Conservation (phyloP, 1,140 invertebrate species). For the Drosophila varians region DNA sequence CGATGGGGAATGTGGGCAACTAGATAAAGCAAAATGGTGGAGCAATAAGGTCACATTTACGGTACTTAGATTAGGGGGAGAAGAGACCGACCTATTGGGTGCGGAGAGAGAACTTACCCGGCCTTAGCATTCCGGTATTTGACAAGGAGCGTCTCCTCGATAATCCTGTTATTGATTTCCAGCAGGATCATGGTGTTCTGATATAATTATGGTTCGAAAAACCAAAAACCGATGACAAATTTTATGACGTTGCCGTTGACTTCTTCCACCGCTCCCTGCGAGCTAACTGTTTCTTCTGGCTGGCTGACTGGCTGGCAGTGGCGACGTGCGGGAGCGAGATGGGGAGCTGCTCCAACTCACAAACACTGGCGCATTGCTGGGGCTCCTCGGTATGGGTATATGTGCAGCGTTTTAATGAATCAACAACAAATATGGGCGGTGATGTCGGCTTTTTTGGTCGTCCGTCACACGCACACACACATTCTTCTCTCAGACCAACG, state of each 20-base stretch:
- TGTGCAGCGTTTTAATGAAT: constrained; percentile 71
- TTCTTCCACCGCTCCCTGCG: constrained; percentile 61
- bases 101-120: constrained; percentile 90
- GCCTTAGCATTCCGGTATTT: constrained; percentile 98
- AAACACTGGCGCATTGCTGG: constrained; percentile 36
- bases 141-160: constrained; percentile 96
- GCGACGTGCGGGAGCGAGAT: constrained; percentile 55
- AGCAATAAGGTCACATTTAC: constrained; percentile 39
- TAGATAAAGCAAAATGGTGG: constrained; percentile 61
- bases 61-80: constrained; percentile 22
- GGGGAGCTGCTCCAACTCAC: constrained; percentile 68
- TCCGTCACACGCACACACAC: constrained; percentile 41
- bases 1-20: constrained; percentile 24
- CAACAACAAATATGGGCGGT: constrained; percentile 80
- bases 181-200: constrained; percentile 94
- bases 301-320: constrained; percentile 24
- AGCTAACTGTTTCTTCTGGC: constrained; percentile 66
- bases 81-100: neutral
- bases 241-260: constrained; percentile 67
- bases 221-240: constrained; percentile 61
- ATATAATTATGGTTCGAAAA: constrained; percentile 21
- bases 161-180: constrained; percentile 99
- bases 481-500: constrained; percentile 48
- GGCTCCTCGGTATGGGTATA: constrained; percentile 14
- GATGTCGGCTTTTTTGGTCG: constrained; percentile 80